Percentiles rank a stretch among this genome's conserved stretches.
Evolutionary conservation across 1,140 invertebrate species (phyloP).

Genomic region (Araneus ventricosus): DNA sequence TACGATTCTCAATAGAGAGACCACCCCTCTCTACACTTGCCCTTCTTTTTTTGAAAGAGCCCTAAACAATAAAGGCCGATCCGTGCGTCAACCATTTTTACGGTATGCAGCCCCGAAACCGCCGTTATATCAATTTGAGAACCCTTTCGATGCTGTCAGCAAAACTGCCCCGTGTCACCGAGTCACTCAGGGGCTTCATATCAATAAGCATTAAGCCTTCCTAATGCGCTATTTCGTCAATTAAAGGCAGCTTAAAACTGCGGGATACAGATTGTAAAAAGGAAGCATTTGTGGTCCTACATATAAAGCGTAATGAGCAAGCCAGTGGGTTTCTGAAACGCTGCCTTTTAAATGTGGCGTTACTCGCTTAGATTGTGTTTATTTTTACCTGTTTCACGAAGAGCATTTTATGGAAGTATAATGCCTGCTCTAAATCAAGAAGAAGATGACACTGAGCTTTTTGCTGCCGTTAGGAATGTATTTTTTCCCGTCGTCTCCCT

Average conservation of each 20-base stretch:
- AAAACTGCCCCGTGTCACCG: constrained; percentile 40
- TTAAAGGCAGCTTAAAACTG: constrained; percentile 72
- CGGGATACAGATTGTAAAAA: constrained; percentile 68
- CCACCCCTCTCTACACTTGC: not conserved
- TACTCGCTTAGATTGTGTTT: constrained; percentile 65
- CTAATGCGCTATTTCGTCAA: constrained; percentile 69
- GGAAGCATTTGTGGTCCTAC: constrained; percentile 50
- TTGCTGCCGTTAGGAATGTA: constrained; percentile 11
- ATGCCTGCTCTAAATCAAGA: constrained; percentile 51
- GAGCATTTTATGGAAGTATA: constrained; percentile 65
- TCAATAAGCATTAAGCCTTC: constrained; percentile 69
- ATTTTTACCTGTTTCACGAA: constrained; percentile 65
- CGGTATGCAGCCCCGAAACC: constrained; percentile 57
- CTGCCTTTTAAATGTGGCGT: constrained; percentile 64
- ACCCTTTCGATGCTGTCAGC: constrained; percentile 66
- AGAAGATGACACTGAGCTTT: constrained; percentile 25
- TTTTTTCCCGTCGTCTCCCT: constrained; percentile 15
- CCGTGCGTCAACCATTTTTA: constrained; percentile 68
- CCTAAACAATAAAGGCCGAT: constrained; percentile 68
- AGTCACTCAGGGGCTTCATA: constrained; percentile 54
- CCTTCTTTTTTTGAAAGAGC: constrained; percentile 58
- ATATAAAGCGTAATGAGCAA: constrained; percentile 62
- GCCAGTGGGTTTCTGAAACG: constrained; percentile 24
- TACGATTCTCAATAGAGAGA: constrained; percentile 2
- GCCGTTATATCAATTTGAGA: constrained; percentile 69